Conservation (phyloP, 2,113 vertebrate species). For the human region DNA sequence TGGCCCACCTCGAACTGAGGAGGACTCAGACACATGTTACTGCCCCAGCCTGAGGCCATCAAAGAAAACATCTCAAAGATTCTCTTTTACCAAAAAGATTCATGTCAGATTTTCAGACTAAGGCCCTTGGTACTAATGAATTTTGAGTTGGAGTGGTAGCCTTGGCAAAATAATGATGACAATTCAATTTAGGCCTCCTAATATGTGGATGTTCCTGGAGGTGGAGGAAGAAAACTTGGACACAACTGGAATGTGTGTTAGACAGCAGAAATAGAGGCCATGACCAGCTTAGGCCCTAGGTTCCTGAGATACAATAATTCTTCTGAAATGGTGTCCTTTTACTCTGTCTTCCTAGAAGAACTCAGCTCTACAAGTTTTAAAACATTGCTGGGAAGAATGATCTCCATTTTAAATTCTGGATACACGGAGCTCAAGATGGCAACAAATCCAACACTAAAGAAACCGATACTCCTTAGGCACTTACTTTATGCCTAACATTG, state of each 20-base stretch:
- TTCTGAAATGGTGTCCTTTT: background rate
- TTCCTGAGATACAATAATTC: background rate
- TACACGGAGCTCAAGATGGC: background rate
- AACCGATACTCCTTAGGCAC: background rate
- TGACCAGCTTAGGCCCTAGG: background rate
- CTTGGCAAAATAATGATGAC: background rate
- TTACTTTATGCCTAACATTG: background rate
- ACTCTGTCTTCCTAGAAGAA: constrained; percentile 1
- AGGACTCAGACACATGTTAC: background rate
- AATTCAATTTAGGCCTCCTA: background rate
- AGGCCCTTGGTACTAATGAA: background rate
- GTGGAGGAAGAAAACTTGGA: background rate
- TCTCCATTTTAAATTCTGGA: background rate
- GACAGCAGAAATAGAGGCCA: background rate
- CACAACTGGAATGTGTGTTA: background rate
- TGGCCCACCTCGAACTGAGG: background rate
- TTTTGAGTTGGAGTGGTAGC: background rate
- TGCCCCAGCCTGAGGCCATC: background rate
- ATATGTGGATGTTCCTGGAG: background rate
- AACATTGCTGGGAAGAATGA: background rate
- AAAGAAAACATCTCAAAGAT: background rate
- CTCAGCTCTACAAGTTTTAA: constrained; percentile 2
- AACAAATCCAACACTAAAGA: background rate
- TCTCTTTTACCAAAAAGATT: background rate
- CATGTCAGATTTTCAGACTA: background rate